A percentile compares a stretch with the other conserved stretches of the same genome.
Evolutionary conservation across 2,888 invertebrate species (phyloP).

Genomic region (Steinernema hermaphroditum): DNA sequence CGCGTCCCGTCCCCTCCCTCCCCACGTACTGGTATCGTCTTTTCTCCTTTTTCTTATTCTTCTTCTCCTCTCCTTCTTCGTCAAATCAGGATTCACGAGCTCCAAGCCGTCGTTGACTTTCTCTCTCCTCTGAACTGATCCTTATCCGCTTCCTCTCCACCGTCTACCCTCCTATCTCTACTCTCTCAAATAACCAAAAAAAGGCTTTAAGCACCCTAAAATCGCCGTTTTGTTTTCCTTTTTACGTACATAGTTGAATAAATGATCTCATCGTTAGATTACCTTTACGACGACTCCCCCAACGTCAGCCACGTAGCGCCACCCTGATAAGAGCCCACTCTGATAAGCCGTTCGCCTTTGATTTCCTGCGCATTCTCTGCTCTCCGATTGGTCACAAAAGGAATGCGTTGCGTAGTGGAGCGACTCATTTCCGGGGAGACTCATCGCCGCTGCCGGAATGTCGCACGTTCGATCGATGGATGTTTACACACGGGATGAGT

Average conservation of each 20-base stretch:
- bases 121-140: not conserved
- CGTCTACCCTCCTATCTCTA: not conserved
- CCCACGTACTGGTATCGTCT: conserved; percentile 16
- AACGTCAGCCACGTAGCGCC: too few relatives aligned
- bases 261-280: conserved; percentile 1
- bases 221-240: not conserved
- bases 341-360: too few relatives aligned
- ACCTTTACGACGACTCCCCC: too few relatives aligned
- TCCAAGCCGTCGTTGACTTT: conserved; percentile 13
- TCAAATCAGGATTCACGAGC: conserved; percentile 16
- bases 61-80: not conserved
- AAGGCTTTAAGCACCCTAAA: conserved; percentile 13
- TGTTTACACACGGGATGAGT: too few relatives aligned
- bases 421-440: too few relatives aligned
- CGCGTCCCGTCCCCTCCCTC: conserved; percentile 8
- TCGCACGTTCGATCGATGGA: too few relatives aligned
- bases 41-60: too few relatives aligned
- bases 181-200: conserved; percentile 12
- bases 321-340: too few relatives aligned
- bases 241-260: not conserved
- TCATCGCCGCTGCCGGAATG: too few relatives aligned
- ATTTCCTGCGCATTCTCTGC: too few relatives aligned
- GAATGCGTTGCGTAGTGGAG: too few relatives aligned
- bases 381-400: too few relatives aligned
- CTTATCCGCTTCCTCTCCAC: not conserved